A percentile compares a stretch with the other conserved stretches of the same genome.
These are phyloP conservation scores for Callopanchax toddi DNA, from an alignment of 2,113 vertebrate genomes.

Conservation along the genomic window DNA sequence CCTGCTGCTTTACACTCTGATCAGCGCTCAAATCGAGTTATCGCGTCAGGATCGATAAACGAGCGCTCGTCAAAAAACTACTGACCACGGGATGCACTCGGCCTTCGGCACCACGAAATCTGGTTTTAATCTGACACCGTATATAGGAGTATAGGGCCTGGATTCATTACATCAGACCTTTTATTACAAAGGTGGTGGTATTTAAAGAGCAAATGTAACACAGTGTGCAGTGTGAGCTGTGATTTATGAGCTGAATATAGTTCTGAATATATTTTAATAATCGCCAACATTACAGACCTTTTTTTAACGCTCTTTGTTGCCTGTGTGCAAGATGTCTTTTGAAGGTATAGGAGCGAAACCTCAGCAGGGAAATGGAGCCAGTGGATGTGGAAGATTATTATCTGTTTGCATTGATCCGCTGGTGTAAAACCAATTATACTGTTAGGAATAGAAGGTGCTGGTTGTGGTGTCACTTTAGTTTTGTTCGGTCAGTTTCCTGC, in stretches of 20 bases:
- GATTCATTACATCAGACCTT: conserved; percentile 15
- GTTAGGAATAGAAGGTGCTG: background rate
- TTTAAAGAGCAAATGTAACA: conserved; percentile 2
- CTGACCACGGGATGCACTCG: background rate
- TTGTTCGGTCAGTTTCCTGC: too few relatives aligned
- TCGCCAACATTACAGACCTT: background rate
- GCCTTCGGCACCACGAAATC: background rate
- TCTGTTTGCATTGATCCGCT: background rate
- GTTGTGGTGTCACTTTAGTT: background rate
- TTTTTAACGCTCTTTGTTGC: background rate
- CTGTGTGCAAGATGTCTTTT: background rate
- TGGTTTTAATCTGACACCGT: background rate
- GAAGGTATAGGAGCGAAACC: background rate
- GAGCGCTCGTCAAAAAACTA: conserved; percentile 17
- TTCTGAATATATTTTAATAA: conserved; percentile 7
- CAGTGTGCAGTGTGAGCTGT: background rate
- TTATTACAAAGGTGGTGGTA: conserved; percentile 18
- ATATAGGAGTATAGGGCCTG: background rate
- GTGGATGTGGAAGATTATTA: background rate
- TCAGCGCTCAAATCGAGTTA: conserved; percentile 35
- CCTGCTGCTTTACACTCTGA: conserved; percentile 36
- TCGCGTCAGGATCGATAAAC: conserved; percentile 31
- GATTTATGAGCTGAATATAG: conserved; percentile 25
- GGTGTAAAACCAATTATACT: too few relatives aligned
- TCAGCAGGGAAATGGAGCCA: background rate